Base-by-base conservation (phyloP, 2,888 invertebrate species). In the Teleiodes luculella region DNA sequence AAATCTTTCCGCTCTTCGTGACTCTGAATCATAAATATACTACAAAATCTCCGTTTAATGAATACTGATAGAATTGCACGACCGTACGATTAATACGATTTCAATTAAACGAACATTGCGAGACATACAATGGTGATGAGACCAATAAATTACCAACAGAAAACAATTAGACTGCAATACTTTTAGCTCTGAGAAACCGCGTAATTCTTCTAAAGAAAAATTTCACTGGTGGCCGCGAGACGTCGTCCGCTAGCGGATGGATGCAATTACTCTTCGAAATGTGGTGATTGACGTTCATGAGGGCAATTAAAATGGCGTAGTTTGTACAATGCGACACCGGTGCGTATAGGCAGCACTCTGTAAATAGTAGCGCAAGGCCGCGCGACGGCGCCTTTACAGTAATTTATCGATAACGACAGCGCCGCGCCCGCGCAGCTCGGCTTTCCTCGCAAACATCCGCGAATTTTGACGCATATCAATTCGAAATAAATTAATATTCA, bases 311-410 rank as follows among this genome's bases (percentile, higher is more conserved):
- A 82, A 74, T 72, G 57, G 64, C 66, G 59, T 58, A 57, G 59
- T 59, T 28, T 24, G 41, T 33, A 37, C 56, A 58, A 43, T 28
- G 62, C 63, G 60, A 60, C 64, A 63, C 58, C 65, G 69, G 59
- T 66, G 60, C 67, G 57, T 31, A 49, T 36, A 67, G 67, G 51
- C 58, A 62, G 65, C 73, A 79, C 69, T 74, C 75, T 76, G 74
- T 79, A 81, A 85, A 86, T 86, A 86, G 80, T 80, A 80, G 72
- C 65, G 72, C 86, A 81, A 87, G 86, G 88, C 75, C 84, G 68
- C 68, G 68, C 65, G 62, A 61, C 65, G 75, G 68, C 68, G 65
- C 60, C 74, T 75, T 70, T 66, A 70, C 61, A 61, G 76, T 73
- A 76, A 80, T 78, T 79, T 79, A 78, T 79, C 72, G 73, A 66